Conservation (phyloP, 2,113 vertebrate genomes). For the Stomatorhinus ivindoensis region DNA sequence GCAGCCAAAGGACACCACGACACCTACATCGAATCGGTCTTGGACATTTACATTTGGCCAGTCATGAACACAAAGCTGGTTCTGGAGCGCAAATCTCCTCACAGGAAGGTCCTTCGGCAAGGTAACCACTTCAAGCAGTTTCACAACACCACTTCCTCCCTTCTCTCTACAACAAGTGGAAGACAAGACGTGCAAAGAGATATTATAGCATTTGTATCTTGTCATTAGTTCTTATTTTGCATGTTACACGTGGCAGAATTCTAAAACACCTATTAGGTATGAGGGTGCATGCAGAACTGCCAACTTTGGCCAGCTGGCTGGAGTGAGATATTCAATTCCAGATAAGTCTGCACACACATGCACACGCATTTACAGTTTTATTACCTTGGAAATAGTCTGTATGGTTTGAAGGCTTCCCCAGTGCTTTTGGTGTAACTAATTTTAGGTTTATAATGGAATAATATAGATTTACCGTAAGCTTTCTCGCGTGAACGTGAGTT, state of each 20-base stretch:
- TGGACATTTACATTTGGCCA: slow-evolving; percentile 67
- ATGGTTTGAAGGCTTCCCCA: background rate
- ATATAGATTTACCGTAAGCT: background rate
- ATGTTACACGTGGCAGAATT: background rate
- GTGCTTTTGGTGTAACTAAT: background rate
- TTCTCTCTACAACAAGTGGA: slow-evolving; percentile 43
- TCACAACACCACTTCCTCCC: slow-evolving; percentile 47
- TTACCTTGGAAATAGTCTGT: background rate
- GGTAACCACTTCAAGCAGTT: slow-evolving; percentile 78
- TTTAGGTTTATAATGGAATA: background rate
- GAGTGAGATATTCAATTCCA: background rate
- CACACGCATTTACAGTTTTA: background rate
- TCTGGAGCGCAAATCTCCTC: slow-evolving; percentile 62
- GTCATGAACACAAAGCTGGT: slow-evolving; percentile 63
- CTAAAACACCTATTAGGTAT: background rate
- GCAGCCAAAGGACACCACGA: slow-evolving; percentile 88
- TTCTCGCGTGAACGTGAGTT: background rate
- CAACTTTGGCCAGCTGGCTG: background rate
- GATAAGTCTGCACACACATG: background rate
- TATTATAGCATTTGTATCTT: background rate
- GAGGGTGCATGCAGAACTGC: background rate
- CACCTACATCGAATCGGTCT: slow-evolving; percentile 77
- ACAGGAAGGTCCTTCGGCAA: slow-evolving; percentile 66
- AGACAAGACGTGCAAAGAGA: background rate
- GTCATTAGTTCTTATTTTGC: background rate